phyloP scores from a whole-genome alignment of 2,797 vertebrate species.

The Hybognathus amarus region DNA sequence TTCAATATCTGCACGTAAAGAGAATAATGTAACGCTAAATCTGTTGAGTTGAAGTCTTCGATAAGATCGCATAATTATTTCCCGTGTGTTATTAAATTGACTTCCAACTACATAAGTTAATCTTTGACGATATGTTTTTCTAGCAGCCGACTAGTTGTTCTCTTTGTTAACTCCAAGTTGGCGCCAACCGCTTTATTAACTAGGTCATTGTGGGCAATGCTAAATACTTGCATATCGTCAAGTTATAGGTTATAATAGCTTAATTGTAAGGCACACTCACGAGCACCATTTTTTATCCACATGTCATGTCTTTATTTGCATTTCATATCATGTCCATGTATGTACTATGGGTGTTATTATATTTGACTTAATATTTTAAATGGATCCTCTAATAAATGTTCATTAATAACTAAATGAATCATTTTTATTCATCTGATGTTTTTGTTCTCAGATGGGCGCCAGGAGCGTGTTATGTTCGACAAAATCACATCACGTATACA shows the following conservation, averaged over 20 bases:
- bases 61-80: background rate
- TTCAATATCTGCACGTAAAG: background rate
- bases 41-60: background rate
- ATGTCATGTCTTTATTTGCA: background rate
- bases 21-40: background rate
- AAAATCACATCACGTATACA: slow-evolving; percentile 98
- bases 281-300: background rate
- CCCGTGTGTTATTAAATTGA: background rate
- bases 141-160: background rate
- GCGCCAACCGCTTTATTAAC: slow-evolving; percentile 28
- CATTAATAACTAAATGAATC: background rate
- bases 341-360: background rate
- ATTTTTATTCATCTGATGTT: background rate
- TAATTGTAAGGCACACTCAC: background rate
- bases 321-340: background rate
- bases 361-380: background rate
- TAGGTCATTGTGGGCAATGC: background rate
- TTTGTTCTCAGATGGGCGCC: slow-evolving; percentile 87
- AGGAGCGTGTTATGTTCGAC: slow-evolving; percentile 98
- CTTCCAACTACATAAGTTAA: background rate
- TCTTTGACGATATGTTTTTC: background rate
- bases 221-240: background rate
- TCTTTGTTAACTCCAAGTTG: slow-evolving; percentile 38
- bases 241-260: background rate
- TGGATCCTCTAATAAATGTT: background rate